phyloP scores from a whole-genome alignment of 1,140 invertebrate genomes.

The Gryllus bimaculatus region DNA sequence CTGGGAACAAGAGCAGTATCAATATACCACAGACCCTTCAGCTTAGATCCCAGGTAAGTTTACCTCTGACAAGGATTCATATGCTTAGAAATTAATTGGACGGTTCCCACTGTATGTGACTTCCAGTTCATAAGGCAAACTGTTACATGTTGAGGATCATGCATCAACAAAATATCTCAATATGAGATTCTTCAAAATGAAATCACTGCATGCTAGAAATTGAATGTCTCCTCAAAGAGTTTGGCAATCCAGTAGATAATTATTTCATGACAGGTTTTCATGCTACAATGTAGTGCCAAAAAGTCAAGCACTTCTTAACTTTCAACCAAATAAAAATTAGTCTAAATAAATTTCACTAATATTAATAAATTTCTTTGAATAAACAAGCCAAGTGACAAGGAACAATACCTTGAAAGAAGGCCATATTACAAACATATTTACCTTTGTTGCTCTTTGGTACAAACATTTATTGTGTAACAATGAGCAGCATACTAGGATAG shows the following conservation, averaged over 20 bases:
- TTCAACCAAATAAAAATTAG: neutral
- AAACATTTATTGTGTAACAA: too few relatives aligned
- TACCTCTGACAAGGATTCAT: neutral
- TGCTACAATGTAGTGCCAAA: neutral
- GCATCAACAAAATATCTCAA: slow-evolving; percentile 19
- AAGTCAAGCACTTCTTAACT: neutral
- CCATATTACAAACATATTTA: too few relatives aligned
- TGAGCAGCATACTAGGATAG: too few relatives aligned
- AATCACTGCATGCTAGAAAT: slow-evolving; percentile 5
- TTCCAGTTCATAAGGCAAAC: slow-evolving; percentile 22
- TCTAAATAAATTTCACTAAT: neutral
- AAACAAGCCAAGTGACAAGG: neutral
- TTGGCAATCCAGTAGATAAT: neutral
- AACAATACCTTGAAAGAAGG: too few relatives aligned
- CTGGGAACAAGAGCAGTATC: slow-evolving; percentile 17
- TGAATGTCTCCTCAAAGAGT: neutral
- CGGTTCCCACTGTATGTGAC: slow-evolving; percentile 19
- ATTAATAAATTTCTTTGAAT: neutral
- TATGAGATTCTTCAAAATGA: slow-evolving; percentile 18
- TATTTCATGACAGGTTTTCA: neutral
- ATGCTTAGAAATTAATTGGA: slow-evolving; percentile 18
- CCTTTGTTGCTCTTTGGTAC: too few relatives aligned
- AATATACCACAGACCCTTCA: neutral
- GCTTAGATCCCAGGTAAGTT: slow-evolving; percentile 1
- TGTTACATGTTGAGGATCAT: slow-evolving; percentile 15